Conservation (phyloP, 2,113 vertebrate species). For the Anseranas semipalmata region DNA sequence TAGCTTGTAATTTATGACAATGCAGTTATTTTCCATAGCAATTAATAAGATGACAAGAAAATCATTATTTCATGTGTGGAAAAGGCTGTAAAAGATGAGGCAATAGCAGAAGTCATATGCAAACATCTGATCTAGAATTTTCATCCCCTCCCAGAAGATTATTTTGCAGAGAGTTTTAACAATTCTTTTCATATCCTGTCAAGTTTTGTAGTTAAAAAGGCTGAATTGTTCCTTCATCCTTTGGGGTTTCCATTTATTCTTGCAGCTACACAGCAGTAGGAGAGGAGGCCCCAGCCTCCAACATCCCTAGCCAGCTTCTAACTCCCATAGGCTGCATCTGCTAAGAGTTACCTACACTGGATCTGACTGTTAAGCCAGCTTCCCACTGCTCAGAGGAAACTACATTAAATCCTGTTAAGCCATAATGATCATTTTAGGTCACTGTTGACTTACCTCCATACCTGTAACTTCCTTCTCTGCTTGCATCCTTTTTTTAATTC, state of each 20-base stretch:
- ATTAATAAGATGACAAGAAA: constrained; percentile 52
- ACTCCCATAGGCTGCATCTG: neutral
- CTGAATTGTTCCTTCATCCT: neutral
- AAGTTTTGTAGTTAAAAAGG: neutral
- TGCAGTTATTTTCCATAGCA: constrained; percentile 19
- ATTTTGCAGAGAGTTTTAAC: neutral
- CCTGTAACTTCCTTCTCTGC: neutral
- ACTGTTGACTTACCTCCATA: fast-evolving
- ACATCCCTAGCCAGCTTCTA: neutral
- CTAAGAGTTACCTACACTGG: neutral
- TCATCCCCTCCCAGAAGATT: neutral
- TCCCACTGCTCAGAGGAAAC: neutral
- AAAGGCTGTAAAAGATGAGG: neutral
- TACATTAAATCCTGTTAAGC: neutral
- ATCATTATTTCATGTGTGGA: constrained; percentile 37
- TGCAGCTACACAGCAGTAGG: neutral
- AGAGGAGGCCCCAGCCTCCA: neutral
- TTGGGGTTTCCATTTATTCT: neutral
- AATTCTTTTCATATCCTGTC: neutral
- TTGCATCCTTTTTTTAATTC: neutral
- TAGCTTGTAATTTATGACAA: neutral
- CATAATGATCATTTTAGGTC: neutral
- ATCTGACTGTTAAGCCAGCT: neutral
- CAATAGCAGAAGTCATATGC: neutral
- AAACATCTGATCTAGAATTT: neutral